phyloP scores from a whole-genome alignment of 2,113 vertebrate genomes.

The Collichthys lucidus region DNA sequence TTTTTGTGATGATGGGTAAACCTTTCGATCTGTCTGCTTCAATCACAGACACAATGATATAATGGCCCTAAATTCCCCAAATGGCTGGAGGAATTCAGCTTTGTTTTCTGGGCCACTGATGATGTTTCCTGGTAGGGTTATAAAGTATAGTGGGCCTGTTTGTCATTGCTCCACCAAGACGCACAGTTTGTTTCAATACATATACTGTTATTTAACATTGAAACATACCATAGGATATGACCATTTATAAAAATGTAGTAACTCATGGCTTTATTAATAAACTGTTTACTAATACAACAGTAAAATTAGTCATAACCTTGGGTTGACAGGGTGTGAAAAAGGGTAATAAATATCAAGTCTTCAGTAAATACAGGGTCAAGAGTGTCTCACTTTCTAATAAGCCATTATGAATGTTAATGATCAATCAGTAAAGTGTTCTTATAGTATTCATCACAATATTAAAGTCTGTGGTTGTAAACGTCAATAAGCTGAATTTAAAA shows the following conservation, averaged over 20 bases:
- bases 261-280: neutral
- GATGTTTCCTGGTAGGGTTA: constrained; percentile 5
- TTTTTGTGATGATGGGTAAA: constrained; percentile 8
- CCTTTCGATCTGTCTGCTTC: constrained; percentile 30
- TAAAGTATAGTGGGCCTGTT: neutral
- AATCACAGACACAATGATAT: constrained; percentile 18
- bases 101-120: constrained; percentile 16
- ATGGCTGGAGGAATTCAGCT: constrained; percentile 12
- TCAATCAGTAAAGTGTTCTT: neutral
- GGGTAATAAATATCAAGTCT: neutral
- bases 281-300: neutral
- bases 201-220: neutral
- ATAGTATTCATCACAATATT: neutral
- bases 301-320: neutral
- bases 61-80: constrained; percentile 16
- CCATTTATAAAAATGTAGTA: neutral
- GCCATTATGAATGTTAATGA: neutral
- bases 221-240: neutral
- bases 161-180: neutral
- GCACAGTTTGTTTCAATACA: neutral
- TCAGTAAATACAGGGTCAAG: neutral
- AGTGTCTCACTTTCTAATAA: neutral
- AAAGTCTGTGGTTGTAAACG: neutral
- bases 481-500: neutral
- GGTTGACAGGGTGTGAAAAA: neutral